A percentile compares a stretch with the other conserved stretches of the same genome.
Evolutionary conservation across 2,888 invertebrate genomes (phyloP).

Genomic region (Caradrina kadenii): DNA sequence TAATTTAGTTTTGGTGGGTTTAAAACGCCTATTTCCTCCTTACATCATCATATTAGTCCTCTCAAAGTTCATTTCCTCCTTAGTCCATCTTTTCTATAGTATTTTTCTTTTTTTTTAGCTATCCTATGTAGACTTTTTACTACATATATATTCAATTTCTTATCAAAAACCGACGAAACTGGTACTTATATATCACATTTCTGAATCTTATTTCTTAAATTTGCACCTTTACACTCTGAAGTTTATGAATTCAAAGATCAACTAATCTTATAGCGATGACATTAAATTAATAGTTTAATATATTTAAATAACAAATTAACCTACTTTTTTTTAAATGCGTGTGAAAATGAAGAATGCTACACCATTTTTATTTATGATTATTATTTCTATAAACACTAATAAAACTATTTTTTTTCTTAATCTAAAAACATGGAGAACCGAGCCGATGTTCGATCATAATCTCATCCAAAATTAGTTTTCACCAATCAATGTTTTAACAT

Average conservation of each 20-base stretch:
- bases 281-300: slow-evolving; percentile 1
- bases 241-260: neutral
- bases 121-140: too few relatives aligned
- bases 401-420: slow-evolving; percentile 11
- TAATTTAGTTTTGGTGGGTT: too few relatives aligned
- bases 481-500: slow-evolving; percentile 33
- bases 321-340: slow-evolving; percentile 16
- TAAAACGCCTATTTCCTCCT: too few relatives aligned
- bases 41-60: too few relatives aligned
- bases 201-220: too few relatives aligned
- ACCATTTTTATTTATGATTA: slow-evolving; percentile 1
- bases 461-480: slow-evolving; percentile 43
- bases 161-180: neutral
- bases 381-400: neutral
- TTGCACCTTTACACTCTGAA: neutral
- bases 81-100: neutral
- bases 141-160: too few relatives aligned
- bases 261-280: slow-evolving; percentile 7
- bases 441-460: neutral
- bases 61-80: neutral
- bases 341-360: neutral
- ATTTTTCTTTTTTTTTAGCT: too few relatives aligned
- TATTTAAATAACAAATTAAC: slow-evolving; percentile 21
- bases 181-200: neutral
- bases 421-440: slow-evolving; percentile 7